A percentile compares a stretch with the other conserved stretches of the same genome.
These are phyloP conservation scores for Ornithorhynchus anatinus DNA, from an alignment of 2,113 vertebrate species.

Conservation along the genomic window DNA sequence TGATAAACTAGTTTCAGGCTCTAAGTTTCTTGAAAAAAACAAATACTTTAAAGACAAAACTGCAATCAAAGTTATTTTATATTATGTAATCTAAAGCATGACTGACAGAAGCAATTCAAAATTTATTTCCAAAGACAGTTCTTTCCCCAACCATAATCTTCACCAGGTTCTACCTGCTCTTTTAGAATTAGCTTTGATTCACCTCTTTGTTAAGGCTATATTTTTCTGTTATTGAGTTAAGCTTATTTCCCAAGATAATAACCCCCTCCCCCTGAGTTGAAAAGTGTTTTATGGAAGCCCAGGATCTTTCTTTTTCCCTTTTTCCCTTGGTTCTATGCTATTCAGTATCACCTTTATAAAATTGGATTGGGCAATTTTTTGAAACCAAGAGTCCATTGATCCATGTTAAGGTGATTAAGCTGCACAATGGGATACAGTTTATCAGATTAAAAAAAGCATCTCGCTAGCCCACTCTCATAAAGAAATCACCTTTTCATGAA, in stretches of 20 bases:
- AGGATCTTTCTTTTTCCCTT: slow-evolving; percentile 45
- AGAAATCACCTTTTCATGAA: slow-evolving; percentile 26
- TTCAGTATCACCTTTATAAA: slow-evolving; percentile 42
- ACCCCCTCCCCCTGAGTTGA: slow-evolving; percentile 11
- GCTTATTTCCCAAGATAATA: slow-evolving; percentile 62
- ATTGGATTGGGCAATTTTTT: slow-evolving; percentile 46
- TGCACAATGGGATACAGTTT: slow-evolving; percentile 7
- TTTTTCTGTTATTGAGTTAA: slow-evolving; percentile 53
- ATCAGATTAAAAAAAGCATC: slow-evolving; percentile 10
- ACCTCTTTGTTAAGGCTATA: slow-evolving; percentile 20
- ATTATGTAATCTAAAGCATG: background rate
- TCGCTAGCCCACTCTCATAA: background rate
- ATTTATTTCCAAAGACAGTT: slow-evolving; percentile 30
- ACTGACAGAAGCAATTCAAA: slow-evolving; percentile 49
- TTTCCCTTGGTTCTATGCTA: slow-evolving; percentile 38
- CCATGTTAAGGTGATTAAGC: slow-evolving; percentile 38
- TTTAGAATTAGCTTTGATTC: slow-evolving; percentile 55
- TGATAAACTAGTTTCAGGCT: too few species aligned
- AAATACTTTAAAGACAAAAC: background rate
- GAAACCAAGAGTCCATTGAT: slow-evolving; percentile 51
- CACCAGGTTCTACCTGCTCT: background rate
- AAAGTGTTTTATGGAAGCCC: slow-evolving; percentile 46
- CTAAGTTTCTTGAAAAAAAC: too few species aligned
- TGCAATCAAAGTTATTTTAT: background rate
- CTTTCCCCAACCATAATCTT: slow-evolving; percentile 25